Conservation (phyloP, 2,888 invertebrate species). For the Cordylochernes scorpioides region DNA sequence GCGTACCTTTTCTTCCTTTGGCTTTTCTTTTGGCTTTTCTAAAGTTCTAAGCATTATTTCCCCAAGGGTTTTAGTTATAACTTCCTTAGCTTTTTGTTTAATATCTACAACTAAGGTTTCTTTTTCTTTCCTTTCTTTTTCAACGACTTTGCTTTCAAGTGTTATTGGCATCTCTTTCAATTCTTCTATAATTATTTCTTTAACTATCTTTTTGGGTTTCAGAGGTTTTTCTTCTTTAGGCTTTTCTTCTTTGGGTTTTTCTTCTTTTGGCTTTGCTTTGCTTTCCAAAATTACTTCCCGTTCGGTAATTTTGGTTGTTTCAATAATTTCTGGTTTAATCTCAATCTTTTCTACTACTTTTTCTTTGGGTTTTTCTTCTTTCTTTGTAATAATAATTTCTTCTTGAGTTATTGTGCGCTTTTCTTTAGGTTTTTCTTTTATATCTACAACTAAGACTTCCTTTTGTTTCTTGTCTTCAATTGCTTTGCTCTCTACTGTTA, state of each 20-base stretch:
- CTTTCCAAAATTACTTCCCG: conserved; percentile 8
- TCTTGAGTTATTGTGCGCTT: neutral
- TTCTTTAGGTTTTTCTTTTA: conserved; percentile 4
- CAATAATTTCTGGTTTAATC: conserved; percentile 7
- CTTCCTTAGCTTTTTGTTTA: conserved; percentile 1
- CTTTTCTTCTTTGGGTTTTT: no score
- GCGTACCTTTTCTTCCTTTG: no score
- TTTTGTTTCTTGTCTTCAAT: conserved; percentile 1
- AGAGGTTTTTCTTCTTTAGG: no score
- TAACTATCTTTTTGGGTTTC: conserved; percentile 1
- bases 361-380: conserved; percentile 4
- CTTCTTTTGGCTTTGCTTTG: conserved; percentile 5
- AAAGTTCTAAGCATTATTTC: no score
- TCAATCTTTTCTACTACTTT: conserved; percentile 3
- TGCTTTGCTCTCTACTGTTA: conserved; percentile 2
- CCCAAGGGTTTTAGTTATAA: no score
- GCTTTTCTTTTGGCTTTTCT: no score
- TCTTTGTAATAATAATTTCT: neutral
- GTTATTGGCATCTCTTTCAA: neutral
- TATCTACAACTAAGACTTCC: neutral
- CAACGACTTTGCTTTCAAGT: neutral
- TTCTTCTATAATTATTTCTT: conserved; percentile 2
- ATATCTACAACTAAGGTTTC: conserved; percentile 3
- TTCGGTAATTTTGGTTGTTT: conserved; percentile 4
- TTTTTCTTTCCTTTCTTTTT: conserved; percentile 1